These are phyloP conservation scores for Euphonia xanthogaster DNA, from an alignment of 2,797 vertebrate genomes.

Conservation along the genomic window DNA sequence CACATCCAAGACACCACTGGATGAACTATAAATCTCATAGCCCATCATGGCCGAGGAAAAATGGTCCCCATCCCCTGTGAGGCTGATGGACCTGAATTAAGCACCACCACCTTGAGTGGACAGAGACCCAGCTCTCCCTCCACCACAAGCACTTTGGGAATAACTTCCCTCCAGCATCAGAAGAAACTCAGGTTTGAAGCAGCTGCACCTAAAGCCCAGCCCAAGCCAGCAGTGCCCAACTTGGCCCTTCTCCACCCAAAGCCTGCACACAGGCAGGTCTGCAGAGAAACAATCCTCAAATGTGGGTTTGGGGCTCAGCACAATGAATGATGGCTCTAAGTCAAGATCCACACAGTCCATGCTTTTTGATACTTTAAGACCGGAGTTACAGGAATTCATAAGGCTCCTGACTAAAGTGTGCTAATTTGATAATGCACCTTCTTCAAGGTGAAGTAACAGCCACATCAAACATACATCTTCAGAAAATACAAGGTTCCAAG, in stretches of 20 bases:
- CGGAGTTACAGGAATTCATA: neutral
- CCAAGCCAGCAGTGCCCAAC: neutral
- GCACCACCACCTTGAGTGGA: neutral
- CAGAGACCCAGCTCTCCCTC: neutral
- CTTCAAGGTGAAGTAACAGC: neutral
- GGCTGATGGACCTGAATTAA: neutral
- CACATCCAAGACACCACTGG: neutral
- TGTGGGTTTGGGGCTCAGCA: neutral
- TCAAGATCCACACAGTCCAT: fast-evolving
- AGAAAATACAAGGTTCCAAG: neutral
- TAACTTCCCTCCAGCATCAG: neutral
- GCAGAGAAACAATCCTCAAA: neutral
- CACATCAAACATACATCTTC: neutral
- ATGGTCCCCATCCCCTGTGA: no score
- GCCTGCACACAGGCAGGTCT: neutral
- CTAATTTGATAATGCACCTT: neutral
- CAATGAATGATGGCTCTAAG: neutral
- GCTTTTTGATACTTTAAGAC: neutral
- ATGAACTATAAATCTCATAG: neutral
- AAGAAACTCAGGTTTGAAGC: neutral
- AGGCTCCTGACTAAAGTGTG: neutral
- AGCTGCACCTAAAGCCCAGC: neutral
- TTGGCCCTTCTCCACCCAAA: neutral
- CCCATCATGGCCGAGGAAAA: neutral
- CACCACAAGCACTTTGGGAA: neutral